phyloP scores from a whole-genome alignment of 92 coral and sea anemone genomes.

The Hydrozoanthus gracilis region DNA sequence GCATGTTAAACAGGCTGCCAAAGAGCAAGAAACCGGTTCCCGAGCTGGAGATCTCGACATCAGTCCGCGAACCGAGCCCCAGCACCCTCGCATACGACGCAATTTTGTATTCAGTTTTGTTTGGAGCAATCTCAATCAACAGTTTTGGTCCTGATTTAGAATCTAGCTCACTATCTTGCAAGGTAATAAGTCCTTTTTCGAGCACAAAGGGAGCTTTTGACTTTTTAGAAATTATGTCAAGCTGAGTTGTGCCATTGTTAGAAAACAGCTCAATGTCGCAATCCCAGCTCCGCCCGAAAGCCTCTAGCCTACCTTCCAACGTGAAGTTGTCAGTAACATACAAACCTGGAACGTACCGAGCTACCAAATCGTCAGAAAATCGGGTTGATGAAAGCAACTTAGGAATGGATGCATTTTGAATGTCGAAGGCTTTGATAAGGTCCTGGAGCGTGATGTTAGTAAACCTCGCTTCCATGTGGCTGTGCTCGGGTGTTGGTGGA shows the following conservation, averaged over 20 bases:
- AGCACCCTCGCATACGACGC: slow-evolving; percentile 84
- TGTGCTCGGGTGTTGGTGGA: slow-evolving; percentile 73
- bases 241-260: slow-evolving; percentile 59
- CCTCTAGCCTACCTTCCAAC: slow-evolving; percentile 67
- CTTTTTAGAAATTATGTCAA: slow-evolving; percentile 70
- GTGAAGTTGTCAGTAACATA: slow-evolving; percentile 56
- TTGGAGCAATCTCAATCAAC: slow-evolving; percentile 77
- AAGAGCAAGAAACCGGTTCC: slow-evolving; percentile 91
- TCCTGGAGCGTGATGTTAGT: slow-evolving; percentile 75
- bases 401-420: slow-evolving; percentile 82
- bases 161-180: slow-evolving; percentile 76
- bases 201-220: slow-evolving; percentile 85
- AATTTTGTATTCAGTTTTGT: slow-evolving; percentile 70
- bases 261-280: slow-evolving; percentile 64
- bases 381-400: slow-evolving; percentile 73
- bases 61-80: slow-evolving; percentile 81
- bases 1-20: slow-evolving; percentile 87
- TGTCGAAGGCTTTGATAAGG: slow-evolving; percentile 76
- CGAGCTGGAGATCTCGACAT: slow-evolving; percentile 79
- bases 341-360: slow-evolving; percentile 62
- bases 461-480: slow-evolving; percentile 80
- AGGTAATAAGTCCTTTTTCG: slow-evolving; percentile 81
- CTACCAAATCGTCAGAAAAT: slow-evolving; percentile 74
- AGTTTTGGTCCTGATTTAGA: slow-evolving; percentile 87
- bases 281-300: slow-evolving; percentile 79